Evolutionary conservation across 2,797 vertebrate species (phyloP).

Genomic region (Heteromormyrus szaboi): DNA sequence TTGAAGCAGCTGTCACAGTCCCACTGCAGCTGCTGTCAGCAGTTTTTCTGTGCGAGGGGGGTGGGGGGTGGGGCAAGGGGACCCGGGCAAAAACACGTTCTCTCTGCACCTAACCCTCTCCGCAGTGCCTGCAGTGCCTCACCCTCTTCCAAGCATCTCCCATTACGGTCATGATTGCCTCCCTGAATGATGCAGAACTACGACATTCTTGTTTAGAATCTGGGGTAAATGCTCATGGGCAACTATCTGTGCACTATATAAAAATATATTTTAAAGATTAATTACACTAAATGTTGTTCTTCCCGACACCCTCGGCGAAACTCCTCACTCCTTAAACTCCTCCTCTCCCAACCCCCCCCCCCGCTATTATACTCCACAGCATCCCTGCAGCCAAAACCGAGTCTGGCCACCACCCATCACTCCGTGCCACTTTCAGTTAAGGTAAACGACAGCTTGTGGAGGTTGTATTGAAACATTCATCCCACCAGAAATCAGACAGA

Average conservation of each 20-base stretch:
- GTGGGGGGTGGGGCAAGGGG: background rate
- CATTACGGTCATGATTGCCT: background rate
- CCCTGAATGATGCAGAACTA: background rate
- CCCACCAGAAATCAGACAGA: background rate
- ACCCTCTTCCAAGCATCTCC: background rate
- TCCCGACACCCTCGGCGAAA: background rate
- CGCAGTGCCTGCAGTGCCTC: background rate
- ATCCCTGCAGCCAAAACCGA: background rate
- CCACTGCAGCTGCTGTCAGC: constrained; percentile 39
- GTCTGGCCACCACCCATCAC: background rate
- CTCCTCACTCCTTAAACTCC: background rate
- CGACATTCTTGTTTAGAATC: background rate
- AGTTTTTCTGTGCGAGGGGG: constrained; percentile 39
- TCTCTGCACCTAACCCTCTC: constrained; percentile 31
- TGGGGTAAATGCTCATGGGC: background rate
- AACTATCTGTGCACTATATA: background rate
- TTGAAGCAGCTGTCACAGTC: constrained; percentile 18
- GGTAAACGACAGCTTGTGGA: background rate
- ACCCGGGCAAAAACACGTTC: background rate
- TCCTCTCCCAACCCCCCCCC: background rate
- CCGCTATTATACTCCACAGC: background rate
- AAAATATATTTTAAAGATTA: background rate
- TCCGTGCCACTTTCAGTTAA: background rate
- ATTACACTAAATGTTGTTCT: background rate
- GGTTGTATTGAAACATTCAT: background rate